These are phyloP conservation scores for Macropis europaea DNA, from an alignment of 2,888 invertebrate species.

Conservation along the genomic window DNA sequence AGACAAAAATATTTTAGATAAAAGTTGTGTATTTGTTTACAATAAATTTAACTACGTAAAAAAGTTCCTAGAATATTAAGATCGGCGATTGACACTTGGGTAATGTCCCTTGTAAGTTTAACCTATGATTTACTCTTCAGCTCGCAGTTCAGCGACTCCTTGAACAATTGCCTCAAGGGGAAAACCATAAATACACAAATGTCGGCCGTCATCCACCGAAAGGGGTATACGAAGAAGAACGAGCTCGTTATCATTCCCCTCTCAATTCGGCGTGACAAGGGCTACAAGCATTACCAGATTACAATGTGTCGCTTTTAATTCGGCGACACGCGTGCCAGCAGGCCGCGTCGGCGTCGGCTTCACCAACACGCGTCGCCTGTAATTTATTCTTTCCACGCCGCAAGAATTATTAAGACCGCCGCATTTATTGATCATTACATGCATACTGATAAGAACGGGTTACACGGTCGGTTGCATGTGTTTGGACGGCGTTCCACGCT, in stretches of 20 bases:
- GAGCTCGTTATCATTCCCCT: not conserved
- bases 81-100: too few relatives aligned
- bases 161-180: too few relatives aligned
- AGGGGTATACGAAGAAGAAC: too few relatives aligned
- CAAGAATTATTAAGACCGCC: slow-evolving; percentile 29
- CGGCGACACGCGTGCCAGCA: slow-evolving; percentile 3
- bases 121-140: too few relatives aligned
- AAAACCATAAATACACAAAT: too few relatives aligned
- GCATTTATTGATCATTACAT: slow-evolving; percentile 11
- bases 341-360: slow-evolving; percentile 42
- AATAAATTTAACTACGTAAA: too few relatives aligned
- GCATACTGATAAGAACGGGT: slow-evolving; percentile 27
- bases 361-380: slow-evolving; percentile 21
- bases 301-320: slow-evolving; percentile 18
- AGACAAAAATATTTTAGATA: too few relatives aligned
- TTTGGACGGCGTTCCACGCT: not conserved
- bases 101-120: too few relatives aligned
- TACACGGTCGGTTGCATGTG: slow-evolving; percentile 17
- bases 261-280: not conserved
- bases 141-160: too few relatives aligned
- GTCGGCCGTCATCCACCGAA: too few relatives aligned
- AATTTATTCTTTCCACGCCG: slow-evolving; percentile 49
- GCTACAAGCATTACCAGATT: slow-evolving; percentile 15
- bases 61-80: too few relatives aligned
- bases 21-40: too few relatives aligned